Evolutionary conservation across 2,113 vertebrate species (phyloP).

Genomic region (Mystacornis crossleyi): DNA sequence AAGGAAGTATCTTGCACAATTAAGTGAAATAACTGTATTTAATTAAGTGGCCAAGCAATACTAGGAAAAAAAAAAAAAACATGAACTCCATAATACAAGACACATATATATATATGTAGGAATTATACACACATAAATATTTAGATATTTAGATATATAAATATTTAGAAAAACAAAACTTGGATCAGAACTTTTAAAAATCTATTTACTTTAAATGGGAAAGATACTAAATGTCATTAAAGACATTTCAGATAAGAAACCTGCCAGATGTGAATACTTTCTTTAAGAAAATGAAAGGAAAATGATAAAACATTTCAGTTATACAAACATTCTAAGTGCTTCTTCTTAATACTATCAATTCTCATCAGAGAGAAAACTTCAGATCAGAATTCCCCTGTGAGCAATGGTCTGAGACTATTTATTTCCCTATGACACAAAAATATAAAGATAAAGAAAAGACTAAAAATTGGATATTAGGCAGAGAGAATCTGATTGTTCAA

Average conservation of each 20-base stretch:
- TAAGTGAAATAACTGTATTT: neutral
- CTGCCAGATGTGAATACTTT: neutral
- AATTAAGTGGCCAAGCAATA: neutral
- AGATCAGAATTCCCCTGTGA: neutral
- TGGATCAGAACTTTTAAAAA: neutral
- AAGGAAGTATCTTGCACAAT: neutral
- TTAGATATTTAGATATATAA: neutral
- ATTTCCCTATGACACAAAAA: neutral
- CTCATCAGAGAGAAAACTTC: neutral
- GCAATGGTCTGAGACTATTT: neutral
- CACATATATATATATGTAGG: neutral
- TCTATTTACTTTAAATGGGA: neutral
- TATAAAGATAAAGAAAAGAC: neutral
- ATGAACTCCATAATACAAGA: accelerated
- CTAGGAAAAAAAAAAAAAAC: neutral
- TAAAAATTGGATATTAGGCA: neutral
- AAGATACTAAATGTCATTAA: neutral
- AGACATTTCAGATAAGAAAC: neutral
- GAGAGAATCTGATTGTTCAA: neutral
- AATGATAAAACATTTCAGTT: neutral
- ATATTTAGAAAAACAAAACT: neutral
- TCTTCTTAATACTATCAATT: neutral
- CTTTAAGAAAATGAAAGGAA: neutral
- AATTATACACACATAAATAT: neutral
- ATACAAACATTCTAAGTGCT: neutral